These are phyloP conservation scores for Pao palembangensis DNA, from an alignment of 2,113 vertebrate species.

Conservation along the genomic window DNA sequence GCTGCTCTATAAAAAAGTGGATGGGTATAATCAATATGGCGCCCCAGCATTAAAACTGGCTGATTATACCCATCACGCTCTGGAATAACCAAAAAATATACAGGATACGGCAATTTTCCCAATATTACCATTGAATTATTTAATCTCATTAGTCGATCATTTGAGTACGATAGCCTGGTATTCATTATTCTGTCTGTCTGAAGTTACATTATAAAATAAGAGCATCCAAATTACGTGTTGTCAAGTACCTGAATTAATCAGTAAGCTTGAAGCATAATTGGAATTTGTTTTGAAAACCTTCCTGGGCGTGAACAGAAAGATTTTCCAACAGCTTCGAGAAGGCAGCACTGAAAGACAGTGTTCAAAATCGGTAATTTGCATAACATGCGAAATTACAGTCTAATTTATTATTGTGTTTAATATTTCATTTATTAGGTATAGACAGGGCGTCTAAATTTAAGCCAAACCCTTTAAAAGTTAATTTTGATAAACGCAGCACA, in stretches of 20 bases:
- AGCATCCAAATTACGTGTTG: no score
- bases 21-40: conserved; percentile 47
- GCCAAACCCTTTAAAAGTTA: no score
- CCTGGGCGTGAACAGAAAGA: conserved; percentile 3
- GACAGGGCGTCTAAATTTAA: neutral
- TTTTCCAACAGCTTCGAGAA: conserved; percentile 7
- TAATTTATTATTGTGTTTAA: neutral
- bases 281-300: neutral
- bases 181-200: no score
- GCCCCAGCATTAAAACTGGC: neutral
- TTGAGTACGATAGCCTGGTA: no score
- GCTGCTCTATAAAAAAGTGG: conserved; percentile 2
- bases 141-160: neutral
- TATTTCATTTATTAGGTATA: neutral
- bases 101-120: neutral
- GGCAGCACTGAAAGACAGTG: neutral
- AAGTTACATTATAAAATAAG: no score
- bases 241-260: no score
- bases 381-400: neutral
- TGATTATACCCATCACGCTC: conserved; percentile 13
- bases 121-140: neutral
- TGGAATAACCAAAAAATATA: neutral
- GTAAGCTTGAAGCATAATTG: neutral
- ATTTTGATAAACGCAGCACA: no score
- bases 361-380: neutral